These are phyloP conservation scores for Ypsolopha sequella DNA, from an alignment of 2,888 invertebrate genomes.

Conservation along the genomic window DNA sequence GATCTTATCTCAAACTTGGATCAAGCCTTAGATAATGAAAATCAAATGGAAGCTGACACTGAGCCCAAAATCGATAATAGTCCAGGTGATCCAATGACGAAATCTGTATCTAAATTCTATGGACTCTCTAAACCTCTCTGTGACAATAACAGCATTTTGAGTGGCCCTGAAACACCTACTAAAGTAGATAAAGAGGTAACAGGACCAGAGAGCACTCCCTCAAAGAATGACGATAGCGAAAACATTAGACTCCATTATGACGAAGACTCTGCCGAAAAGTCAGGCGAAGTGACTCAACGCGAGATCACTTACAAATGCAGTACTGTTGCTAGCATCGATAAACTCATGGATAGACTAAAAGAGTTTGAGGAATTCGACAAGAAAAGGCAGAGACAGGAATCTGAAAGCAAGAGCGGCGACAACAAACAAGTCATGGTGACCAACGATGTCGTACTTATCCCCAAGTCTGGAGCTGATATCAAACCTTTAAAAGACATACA, in stretches of 20 bases:
- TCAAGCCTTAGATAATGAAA: constrained; percentile 50
- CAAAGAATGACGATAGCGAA: constrained; percentile 55
- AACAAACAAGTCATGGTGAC: constrained; percentile 56
- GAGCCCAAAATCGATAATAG: constrained; percentile 11
- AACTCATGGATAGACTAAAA: constrained; percentile 62
- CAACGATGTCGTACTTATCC: constrained; percentile 59
- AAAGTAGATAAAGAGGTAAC: constrained; percentile 41
- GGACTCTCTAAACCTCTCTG: constrained; percentile 44
- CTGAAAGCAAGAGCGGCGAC: constrained; percentile 45
- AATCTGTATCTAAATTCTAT: constrained; percentile 47
- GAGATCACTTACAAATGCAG: constrained; percentile 49
- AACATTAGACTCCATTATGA: constrained; percentile 59
- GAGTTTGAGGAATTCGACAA: constrained; percentile 64
- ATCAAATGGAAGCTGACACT: constrained; percentile 19
- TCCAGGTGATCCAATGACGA: constrained; percentile 31
- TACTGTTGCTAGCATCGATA: constrained; percentile 58
- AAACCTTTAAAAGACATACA: constrained; percentile 60
- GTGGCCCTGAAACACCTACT: constrained; percentile 43
- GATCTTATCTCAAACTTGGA: constrained; percentile 58
- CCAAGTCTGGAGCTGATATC: constrained; percentile 57
- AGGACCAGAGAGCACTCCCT: constrained; percentile 43
- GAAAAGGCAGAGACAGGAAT: constrained; percentile 53
- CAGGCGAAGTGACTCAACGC: constrained; percentile 35
- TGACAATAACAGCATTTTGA: constrained; percentile 40
- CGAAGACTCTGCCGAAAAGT: constrained; percentile 49